phyloP scores from a whole-genome alignment of 1,140 invertebrate species.

The Drosophila pseudoobscura region DNA sequence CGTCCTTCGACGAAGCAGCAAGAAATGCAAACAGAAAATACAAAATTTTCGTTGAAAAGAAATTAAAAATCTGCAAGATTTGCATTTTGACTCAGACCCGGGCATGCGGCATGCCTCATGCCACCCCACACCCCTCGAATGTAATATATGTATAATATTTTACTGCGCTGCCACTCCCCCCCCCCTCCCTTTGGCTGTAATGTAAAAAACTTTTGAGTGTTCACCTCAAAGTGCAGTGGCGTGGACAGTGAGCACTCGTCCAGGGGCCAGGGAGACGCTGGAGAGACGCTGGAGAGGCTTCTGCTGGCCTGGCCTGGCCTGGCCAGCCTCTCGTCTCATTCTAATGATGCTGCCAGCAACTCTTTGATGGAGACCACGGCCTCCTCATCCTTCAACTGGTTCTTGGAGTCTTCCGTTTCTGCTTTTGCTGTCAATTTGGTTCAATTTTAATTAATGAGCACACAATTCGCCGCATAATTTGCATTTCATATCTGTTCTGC shows the following conservation, averaged over 20 bases:
- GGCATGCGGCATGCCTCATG: not conserved
- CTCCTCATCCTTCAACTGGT: conserved; percentile 12
- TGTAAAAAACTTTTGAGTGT: conserved; percentile 67
- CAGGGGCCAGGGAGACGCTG: not conserved
- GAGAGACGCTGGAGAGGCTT: conserved; percentile 1
- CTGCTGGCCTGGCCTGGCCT: not conserved
- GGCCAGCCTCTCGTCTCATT: conserved; percentile 26
- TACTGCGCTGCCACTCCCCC: conserved; percentile 3
- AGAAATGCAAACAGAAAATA: conserved; percentile 80
- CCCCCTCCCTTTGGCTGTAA: not conserved
- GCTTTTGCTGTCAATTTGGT: conserved; percentile 53
- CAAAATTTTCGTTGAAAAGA: conserved; percentile 80
- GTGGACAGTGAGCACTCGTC: conserved; percentile 60
- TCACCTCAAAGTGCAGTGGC: conserved; percentile 77
- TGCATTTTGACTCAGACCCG: conserved; percentile 65
- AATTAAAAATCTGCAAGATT: conserved; percentile 82
- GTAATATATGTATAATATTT: conserved; percentile 65
- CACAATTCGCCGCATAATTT: conserved; percentile 77
- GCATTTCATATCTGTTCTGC: conserved; percentile 49
- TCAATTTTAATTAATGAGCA: conserved; percentile 82
- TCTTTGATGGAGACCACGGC: conserved; percentile 28
- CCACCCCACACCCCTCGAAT: conserved; percentile 2
- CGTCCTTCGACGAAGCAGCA: conserved; percentile 53
- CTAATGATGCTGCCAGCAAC: conserved; percentile 46
- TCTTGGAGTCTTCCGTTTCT: not conserved